Evolutionary conservation across 2,113 vertebrate genomes (phyloP).

Genomic region (Mesocricetus auratus): DNA sequence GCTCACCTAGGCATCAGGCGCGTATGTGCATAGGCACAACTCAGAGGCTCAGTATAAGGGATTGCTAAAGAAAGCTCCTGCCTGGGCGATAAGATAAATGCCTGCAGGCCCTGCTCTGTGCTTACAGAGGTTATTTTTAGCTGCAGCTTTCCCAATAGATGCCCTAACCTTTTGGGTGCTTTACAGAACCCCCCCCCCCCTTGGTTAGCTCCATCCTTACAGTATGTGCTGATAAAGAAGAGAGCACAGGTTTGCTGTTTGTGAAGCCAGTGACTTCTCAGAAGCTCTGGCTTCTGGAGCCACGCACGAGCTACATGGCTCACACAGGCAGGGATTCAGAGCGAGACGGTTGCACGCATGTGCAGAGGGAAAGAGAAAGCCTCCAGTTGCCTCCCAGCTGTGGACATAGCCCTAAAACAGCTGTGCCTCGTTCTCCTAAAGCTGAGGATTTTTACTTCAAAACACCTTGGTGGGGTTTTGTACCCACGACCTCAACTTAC

Average conservation of each 20-base stretch:
- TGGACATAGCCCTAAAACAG: too few relatives aligned
- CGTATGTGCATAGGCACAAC: rapidly evolving
- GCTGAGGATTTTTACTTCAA: not conserved
- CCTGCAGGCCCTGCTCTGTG: not conserved
- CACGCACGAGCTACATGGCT: not conserved
- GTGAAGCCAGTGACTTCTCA: constrained; percentile 27
- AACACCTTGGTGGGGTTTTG: not conserved
- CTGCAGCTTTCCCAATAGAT: not conserved
- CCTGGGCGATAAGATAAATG: not conserved
- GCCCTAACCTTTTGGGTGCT: not conserved
- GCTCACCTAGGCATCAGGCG: too few relatives aligned
- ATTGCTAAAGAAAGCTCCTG: not conserved
- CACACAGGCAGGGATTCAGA: not conserved
- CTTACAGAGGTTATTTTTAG: constrained; percentile 21
- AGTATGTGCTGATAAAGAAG: not conserved
- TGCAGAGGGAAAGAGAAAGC: rapidly evolving
- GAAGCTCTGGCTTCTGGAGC: not conserved
- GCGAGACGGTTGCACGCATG: rapidly evolving
- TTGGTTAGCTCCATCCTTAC: not conserved
- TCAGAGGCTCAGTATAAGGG: not conserved
- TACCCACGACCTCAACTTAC: not conserved
- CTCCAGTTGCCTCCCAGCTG: rapidly evolving
- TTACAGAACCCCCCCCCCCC: rapidly evolving
- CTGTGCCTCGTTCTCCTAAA: not conserved
- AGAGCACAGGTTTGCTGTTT: constrained; percentile 39